phyloP scores from a whole-genome alignment of 2,113 vertebrate genomes.

The Cheirogaleus medius region DNA sequence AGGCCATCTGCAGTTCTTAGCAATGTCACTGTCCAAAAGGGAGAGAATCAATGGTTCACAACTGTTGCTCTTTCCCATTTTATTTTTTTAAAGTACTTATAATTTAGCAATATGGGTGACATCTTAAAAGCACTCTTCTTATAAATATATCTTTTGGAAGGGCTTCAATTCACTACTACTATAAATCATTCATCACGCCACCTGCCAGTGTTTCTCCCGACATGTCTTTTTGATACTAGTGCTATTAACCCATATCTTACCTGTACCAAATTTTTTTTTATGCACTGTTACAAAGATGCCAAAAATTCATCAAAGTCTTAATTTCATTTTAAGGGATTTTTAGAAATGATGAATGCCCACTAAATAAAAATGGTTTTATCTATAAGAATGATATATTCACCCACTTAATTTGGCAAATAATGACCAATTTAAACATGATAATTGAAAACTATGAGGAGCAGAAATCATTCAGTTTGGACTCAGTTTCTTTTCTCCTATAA shows the following conservation, averaged over 20 bases:
- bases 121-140: slow-evolving; percentile 30
- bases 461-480: neutral
- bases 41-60: neutral
- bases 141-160: slow-evolving; percentile 50
- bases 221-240: neutral
- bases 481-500: neutral
- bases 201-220: neutral
- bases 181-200: neutral
- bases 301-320: neutral
- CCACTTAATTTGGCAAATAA: slow-evolving; percentile 1
- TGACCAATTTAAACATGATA: neutral
- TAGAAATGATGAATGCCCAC: neutral
- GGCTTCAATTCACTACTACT: slow-evolving; percentile 12
- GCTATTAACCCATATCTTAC: neutral
- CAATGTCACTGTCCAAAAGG: neutral
- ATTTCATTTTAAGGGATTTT: neutral
- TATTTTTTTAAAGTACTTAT: neutral
- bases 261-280: neutral
- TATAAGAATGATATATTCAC: neutral
- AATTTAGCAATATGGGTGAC: slow-evolving; percentile 10
- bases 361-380: neutral
- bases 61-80: neutral
- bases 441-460: neutral
- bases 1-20: neutral
- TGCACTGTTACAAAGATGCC: neutral